Base-by-base conservation (phyloP, 2,888 invertebrate genomes). In the Agrotis clavis region DNA sequence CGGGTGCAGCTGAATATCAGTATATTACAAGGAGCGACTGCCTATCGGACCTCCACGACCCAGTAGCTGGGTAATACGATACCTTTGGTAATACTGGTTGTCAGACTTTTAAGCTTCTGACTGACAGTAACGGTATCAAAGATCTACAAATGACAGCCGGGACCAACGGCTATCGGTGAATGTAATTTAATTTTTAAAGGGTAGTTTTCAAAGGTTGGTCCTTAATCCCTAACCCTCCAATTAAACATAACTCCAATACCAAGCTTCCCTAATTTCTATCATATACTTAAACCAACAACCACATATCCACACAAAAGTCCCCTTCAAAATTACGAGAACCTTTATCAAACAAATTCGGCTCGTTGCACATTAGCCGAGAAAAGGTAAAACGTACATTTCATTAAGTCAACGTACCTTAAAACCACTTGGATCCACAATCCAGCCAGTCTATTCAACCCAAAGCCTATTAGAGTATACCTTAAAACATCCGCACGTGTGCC, bases 391-490 rank as follows among this genome's bases (percentile, higher is more conserved):
- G 75, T 81, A 81, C 87, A 87, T 91, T 91, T 90, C 87, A 91
- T 92, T 90, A 92, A 91, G 87, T 88, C 89, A 90, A 87, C 87
- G 86, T 86, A 90, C 86, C 89, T 84, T 86, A 88, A 89, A 91
- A 90, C 81, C 87, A 86, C 90, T 92, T 82, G 81, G 82, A 74
- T 67, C 87, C 89, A 87, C 89, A 89, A 89, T 88, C 89, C 87
- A 77, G 80, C 73, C 81, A 83, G 86, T 87, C 83, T 87, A 82
- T 87, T 84, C 85, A 81, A 82, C 79, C 83, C 86, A 89, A 90
- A 91, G 90, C 91, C 88, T 91, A 90, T 92, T 90, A 87, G 81
- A 85, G 89, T 86, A 84, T 86, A 88, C 89, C 89, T 91, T 90
- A 86, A 88, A 90, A 83, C 86, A 85, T 87, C 82, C 71, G 60